Percentiles rank a stretch among this genome's conserved stretches.
Evolutionary conservation across 2,113 vertebrate species (phyloP).

Genomic region (Rhodinocichla rosea): DNA sequence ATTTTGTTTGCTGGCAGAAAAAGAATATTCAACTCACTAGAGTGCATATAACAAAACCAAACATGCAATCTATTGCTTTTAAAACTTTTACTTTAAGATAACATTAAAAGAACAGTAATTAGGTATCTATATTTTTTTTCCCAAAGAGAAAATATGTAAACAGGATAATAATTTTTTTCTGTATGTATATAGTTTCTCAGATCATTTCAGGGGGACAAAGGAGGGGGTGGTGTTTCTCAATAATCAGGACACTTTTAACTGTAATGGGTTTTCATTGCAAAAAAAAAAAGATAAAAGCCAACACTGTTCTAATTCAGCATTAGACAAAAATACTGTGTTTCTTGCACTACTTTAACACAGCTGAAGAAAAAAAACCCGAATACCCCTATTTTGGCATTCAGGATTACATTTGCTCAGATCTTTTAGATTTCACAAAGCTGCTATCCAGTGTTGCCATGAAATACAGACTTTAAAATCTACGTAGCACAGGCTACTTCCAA

Average conservation of each 20-base stretch:
- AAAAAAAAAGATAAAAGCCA: not conserved
- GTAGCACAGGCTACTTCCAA: slow-evolving; percentile 76
- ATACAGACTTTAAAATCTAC: slow-evolving; percentile 66
- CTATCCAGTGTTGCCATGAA: slow-evolving; percentile 82
- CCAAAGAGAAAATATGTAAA: slow-evolving; percentile 57
- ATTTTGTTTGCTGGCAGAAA: slow-evolving; percentile 67
- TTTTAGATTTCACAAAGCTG: slow-evolving; percentile 69
- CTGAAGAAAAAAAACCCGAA: slow-evolving; percentile 70
- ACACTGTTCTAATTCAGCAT: slow-evolving; percentile 48
- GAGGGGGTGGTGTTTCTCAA: slow-evolving; percentile 41
- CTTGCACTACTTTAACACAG: slow-evolving; percentile 63
- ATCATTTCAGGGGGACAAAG: slow-evolving; percentile 47
- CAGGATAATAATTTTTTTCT: slow-evolving; percentile 62
- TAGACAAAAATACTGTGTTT: slow-evolving; percentile 63
- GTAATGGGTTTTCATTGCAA: slow-evolving; percentile 54
- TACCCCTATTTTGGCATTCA: slow-evolving; percentile 73
- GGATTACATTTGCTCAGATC: slow-evolving; percentile 70
- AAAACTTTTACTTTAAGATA: slow-evolving; percentile 78
- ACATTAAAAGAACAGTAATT: slow-evolving; percentile 76
- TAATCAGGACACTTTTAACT: slow-evolving; percentile 66
- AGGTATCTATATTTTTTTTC: slow-evolving; percentile 63
- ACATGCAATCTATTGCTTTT: slow-evolving; percentile 80
- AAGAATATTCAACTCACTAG: slow-evolving; percentile 67
- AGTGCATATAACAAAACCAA: slow-evolving; percentile 80
- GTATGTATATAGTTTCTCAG: slow-evolving; percentile 61